Evolutionary conservation across 2,113 vertebrate genomes (phyloP), one percentile per base, ranked within the genome.

Genomic region (Mixornis gularis): DNA sequence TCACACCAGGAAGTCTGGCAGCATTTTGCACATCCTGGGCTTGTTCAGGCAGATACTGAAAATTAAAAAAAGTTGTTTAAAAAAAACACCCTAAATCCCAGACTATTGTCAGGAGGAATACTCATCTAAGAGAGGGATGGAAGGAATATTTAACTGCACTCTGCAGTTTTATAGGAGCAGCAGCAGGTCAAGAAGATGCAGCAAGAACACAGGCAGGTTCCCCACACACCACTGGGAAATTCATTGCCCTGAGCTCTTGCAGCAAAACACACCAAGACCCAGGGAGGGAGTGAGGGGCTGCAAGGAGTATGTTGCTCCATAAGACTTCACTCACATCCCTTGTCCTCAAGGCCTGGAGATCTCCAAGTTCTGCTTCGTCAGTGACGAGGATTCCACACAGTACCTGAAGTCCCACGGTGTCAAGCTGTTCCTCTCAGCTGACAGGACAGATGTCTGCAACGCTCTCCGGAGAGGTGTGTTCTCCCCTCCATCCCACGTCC

Each of bases 331-430:
- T 87, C 51, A 41, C 9, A 12, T 78, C 27, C 63, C 44, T 78
- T 94, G 38, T 85, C 24, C 30, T 11, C 17, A 87, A 98, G 98
- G 97, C 90, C 94, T 99, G 48, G 97, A 98, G 49, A 97, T 98
- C 76, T 93, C 98, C 89, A 97, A 97, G 73, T 98, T 98, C 95
- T 98, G 97, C 91, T 98, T 98, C 2, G 97, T 98, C 83, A 94
- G 82, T 1, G 90, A 97, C 1, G 97, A 98, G 59, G 97, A 98
- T 76, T 98, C 98, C 66, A 92, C 95, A 0, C 93, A 97, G 51
- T 97, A 96, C 88, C 97, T 98, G 34, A 92, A 96, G 70, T 90
- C 94, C 36, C 97, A 98, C 1, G 46, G 97, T 0, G 97, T 98
- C 51, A 97, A 98, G 49, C 96, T 99, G 51, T 98, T 98, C 86